Percentiles rank a stretch among this genome's conserved stretches.
These are phyloP conservation scores for Xyliphius kryptos DNA, from an alignment of 2,113 vertebrate species.

Conservation along the genomic window DNA sequence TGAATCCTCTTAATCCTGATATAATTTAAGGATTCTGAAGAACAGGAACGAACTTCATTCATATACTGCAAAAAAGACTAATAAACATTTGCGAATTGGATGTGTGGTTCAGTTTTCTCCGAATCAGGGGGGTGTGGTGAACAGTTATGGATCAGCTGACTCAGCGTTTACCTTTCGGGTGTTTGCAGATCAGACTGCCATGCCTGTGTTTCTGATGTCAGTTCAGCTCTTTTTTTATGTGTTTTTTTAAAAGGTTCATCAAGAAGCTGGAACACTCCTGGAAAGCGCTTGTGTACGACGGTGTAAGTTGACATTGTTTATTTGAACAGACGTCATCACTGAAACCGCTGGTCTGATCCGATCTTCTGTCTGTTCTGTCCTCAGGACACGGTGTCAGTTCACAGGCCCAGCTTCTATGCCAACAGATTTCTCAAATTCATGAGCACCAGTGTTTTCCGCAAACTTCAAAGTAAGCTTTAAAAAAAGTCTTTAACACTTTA, in stretches of 20 bases:
- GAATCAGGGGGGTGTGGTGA: no score
- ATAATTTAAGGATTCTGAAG: no score
- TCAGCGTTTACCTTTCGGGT: constrained; percentile 13
- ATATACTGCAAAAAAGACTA: no score
- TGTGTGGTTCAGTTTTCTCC: no score
- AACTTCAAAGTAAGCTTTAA: constrained; percentile 85
- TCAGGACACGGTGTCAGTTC: constrained; percentile 92
- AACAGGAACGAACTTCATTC: no score
- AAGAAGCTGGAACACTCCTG: constrained; percentile 98
- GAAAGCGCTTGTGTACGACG: constrained; percentile 97
- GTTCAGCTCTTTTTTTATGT: constrained; percentile 20
- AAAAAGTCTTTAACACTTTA: no score
- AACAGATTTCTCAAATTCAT: constrained; percentile 97
- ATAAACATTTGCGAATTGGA: no score
- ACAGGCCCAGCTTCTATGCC: constrained; percentile 91
- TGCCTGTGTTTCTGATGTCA: no score
- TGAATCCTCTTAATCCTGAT: no score
- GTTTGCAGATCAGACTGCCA: not conserved
- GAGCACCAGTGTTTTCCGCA: constrained; percentile 91
- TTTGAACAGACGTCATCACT: not conserved
- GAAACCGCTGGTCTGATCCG: constrained; percentile 13
- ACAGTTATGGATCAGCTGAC: constrained; percentile 3
- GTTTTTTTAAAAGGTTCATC: constrained; percentile 75
- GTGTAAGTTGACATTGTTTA: constrained; percentile 77
- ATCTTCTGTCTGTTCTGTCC: constrained; percentile 28